A percentile compares a stretch with the other conserved stretches of the same genome.
These are phyloP conservation scores for Pogonomyrmex californicus DNA, from an alignment of 1,140 invertebrate genomes.

Conservation along the genomic window DNA sequence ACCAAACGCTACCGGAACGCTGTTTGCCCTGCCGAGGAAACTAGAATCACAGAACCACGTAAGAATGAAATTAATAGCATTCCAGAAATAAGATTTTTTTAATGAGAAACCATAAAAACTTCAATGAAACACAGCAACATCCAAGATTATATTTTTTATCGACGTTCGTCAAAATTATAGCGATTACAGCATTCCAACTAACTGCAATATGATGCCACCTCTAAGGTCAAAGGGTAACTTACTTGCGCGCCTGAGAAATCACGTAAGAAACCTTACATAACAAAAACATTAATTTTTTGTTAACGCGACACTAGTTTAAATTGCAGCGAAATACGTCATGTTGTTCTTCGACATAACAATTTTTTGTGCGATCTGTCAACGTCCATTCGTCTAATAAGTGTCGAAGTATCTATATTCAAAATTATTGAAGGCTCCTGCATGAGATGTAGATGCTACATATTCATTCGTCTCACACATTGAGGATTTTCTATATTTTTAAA, in stretches of 20 bases:
- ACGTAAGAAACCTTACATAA: not conserved
- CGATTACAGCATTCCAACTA: constrained; percentile 34
- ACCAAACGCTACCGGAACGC: constrained; percentile 96
- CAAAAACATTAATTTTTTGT: not conserved
- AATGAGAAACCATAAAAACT: not conserved
- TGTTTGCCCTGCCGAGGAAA: constrained; percentile 90
- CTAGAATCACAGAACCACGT: constrained; percentile 82
- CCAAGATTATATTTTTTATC: constrained; percentile 13
- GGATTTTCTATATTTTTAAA: not conserved
- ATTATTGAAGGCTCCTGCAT: not conserved
- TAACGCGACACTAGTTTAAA: not conserved
- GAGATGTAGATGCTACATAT: not conserved
- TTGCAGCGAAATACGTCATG: not conserved
- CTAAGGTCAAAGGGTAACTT: constrained; percentile 48
- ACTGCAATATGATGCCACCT: constrained; percentile 7
- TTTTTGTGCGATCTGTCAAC: constrained; percentile 41
- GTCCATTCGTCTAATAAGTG: constrained; percentile 41
- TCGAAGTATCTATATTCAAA: not conserved
- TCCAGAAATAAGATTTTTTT: not conserved
- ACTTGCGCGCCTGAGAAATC: not conserved
- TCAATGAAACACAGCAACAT: constrained; percentile 38
- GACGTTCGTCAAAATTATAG: constrained; percentile 6
- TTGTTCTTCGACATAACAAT: constrained; percentile 36
- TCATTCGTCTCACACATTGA: not conserved
- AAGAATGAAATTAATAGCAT: constrained; percentile 42